Percentiles rank a stretch among this genome's conserved stretches.
phyloP scores from a whole-genome alignment of 1,140 invertebrate species.

The Megathymus violae region DNA sequence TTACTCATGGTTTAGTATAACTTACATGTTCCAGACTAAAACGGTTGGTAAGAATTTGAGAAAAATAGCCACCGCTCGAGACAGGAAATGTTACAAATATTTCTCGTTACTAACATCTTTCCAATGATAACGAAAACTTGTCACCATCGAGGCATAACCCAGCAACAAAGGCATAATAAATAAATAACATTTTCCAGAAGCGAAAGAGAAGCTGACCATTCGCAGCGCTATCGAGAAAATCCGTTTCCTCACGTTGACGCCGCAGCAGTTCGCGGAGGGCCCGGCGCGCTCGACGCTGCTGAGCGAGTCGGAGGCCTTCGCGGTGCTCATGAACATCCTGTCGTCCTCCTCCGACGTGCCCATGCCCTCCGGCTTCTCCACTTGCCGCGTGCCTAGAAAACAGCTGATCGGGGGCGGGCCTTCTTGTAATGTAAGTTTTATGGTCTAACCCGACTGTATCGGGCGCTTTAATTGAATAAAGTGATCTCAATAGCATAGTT shows the following conservation, averaged over 20 bases:
- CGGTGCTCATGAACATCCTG: conserved; percentile 92
- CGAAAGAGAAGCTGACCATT: conserved; percentile 63
- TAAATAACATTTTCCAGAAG: conserved; percentile 35
- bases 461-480: too few relatives aligned
- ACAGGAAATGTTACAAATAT: too few relatives aligned
- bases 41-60: too few relatives aligned
- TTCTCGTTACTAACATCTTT: too few relatives aligned
- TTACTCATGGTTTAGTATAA: too few relatives aligned
- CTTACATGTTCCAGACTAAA: too few relatives aligned
- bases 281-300: conserved; percentile 89
- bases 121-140: too few relatives aligned
- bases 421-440: conserved; percentile 59
- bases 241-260: conserved; percentile 89
- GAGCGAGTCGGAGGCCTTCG: conserved; percentile 90
- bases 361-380: conserved; percentile 89
- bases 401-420: conserved; percentile 64
- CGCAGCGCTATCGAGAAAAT: conserved; percentile 82
- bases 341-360: conserved; percentile 85
- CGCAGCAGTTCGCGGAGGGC: conserved; percentile 91
- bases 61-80: too few relatives aligned
- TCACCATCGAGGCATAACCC: too few relatives aligned
- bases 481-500: too few relatives aligned
- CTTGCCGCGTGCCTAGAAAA: conserved; percentile 71
- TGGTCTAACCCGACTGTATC: too few relatives aligned
- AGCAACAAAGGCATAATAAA: too few relatives aligned